A percentile compares a stretch with the other conserved stretches of the same genome.
Conservation (phyloP, 2,113 vertebrate genomes). For the Crotophaga sulcirostris region DNA sequence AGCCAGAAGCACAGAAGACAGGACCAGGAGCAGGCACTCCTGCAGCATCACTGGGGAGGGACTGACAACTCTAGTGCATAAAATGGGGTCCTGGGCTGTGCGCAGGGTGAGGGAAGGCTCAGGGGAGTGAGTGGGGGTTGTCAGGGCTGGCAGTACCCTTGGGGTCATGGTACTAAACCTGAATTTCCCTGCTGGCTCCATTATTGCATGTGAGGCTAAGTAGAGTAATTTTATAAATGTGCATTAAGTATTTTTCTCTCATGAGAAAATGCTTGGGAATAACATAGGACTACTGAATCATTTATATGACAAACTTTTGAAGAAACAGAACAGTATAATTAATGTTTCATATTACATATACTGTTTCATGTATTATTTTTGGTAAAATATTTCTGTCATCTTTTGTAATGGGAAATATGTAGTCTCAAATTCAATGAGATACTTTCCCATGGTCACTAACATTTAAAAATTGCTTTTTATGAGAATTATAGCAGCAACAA, state of each 20-base stretch:
- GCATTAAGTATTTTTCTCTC: neutral
- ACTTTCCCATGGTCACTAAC: neutral
- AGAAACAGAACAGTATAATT: neutral
- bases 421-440: neutral
- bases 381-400: neutral
- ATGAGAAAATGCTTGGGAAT: neutral
- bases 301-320: neutral
- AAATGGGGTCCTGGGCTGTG: neutral
- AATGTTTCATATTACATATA: neutral
- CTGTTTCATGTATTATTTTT: neutral
- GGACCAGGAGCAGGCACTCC: neutral
- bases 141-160: neutral
- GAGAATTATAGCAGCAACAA: neutral
- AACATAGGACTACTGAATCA: neutral
- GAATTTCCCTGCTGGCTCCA: neutral
- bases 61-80: fast-evolving
- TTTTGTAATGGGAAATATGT: neutral
- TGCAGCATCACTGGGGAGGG: neutral
- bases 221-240: neutral
- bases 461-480: neutral
- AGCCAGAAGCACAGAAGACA: neutral
- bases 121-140: neutral
- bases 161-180: neutral
- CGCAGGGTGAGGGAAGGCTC: neutral
- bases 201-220: neutral